Conservation (phyloP, 2,888 invertebrate species). For the Patella ulyssiponensis region DNA sequence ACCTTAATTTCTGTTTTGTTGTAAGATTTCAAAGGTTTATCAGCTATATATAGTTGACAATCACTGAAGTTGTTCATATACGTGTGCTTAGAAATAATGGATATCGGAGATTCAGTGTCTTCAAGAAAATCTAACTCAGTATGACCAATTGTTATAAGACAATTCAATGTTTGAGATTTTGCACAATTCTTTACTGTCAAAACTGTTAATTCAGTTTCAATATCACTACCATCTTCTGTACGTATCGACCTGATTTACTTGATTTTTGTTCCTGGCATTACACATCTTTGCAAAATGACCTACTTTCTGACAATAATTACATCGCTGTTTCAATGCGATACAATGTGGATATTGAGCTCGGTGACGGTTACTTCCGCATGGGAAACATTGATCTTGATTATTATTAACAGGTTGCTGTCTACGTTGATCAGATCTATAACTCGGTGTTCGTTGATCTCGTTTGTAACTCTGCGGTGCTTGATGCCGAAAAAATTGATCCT, state of each 20-base stretch:
- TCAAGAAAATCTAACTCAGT: not conserved
- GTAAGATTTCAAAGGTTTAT: not conserved
- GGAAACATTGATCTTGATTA: not conserved
- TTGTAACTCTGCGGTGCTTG: no score
- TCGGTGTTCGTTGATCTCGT: no score
- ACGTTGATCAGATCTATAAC: no score
- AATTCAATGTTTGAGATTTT: not conserved
- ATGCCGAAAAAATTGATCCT: no score
- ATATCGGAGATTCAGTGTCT: not conserved
- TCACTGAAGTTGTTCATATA: not conserved
- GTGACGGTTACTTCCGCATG: not conserved
- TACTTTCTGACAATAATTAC: not conserved
- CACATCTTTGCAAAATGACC: not conserved
- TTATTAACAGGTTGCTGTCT: no score
- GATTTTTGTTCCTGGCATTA: not conserved
- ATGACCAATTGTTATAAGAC: not conserved
- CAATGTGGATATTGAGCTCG: slow-evolving; percentile 2
- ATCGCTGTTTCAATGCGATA: not conserved
- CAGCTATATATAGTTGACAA: not conserved
- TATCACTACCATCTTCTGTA: not conserved
- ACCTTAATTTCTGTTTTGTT: not conserved
- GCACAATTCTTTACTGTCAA: not conserved
- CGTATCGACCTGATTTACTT: not conserved
- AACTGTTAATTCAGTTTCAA: not conserved
- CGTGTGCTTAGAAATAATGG: not conserved